These are phyloP conservation scores for Enteromius thamalakanensis DNA, from an alignment of 2,797 vertebrate species.

Conservation along the genomic window DNA sequence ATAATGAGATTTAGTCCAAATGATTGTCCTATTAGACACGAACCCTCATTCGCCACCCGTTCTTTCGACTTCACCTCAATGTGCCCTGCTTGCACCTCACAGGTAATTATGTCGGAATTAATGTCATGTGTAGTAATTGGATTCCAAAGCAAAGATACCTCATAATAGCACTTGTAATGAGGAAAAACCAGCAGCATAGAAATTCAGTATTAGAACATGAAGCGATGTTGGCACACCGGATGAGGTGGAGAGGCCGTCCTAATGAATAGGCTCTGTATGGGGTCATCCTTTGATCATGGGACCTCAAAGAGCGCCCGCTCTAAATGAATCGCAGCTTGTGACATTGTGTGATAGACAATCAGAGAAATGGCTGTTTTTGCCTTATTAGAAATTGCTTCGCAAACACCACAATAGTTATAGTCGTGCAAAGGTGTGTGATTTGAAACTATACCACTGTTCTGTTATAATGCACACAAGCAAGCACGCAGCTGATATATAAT, in stretches of 20 bases:
- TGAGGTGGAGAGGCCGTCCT: slow-evolving; percentile 47
- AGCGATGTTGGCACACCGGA: slow-evolving; percentile 48
- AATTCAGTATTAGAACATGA: slow-evolving; percentile 57
- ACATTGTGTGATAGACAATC: slow-evolving; percentile 47
- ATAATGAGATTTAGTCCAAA: slow-evolving; percentile 75
- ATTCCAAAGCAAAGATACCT: slow-evolving; percentile 72
- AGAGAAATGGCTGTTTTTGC: slow-evolving; percentile 36
- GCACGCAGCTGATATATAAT: slow-evolving; percentile 34
- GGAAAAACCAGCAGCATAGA: slow-evolving; percentile 56
- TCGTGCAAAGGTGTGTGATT: neutral
- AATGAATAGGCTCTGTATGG: slow-evolving; percentile 54
- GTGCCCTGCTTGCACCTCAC: slow-evolving; percentile 66
- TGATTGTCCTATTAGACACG: slow-evolving; percentile 74
- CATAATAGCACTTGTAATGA: slow-evolving; percentile 68
- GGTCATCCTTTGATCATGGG: slow-evolving; percentile 52
- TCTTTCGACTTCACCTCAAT: slow-evolving; percentile 70
- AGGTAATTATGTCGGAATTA: slow-evolving; percentile 77
- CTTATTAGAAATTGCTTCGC: slow-evolving; percentile 32
- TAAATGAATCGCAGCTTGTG: slow-evolving; percentile 37
- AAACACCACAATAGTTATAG: neutral
- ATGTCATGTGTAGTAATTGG: slow-evolving; percentile 75
- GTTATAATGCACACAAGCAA: neutral
- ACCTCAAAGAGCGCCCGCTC: slow-evolving; percentile 45
- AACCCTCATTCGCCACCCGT: slow-evolving; percentile 64
- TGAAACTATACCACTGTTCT: neutral